Evolutionary conservation across 2,888 invertebrate species (phyloP), one percentile per base, ranked within the genome.

Genomic region (Andrena bicolor): DNA sequence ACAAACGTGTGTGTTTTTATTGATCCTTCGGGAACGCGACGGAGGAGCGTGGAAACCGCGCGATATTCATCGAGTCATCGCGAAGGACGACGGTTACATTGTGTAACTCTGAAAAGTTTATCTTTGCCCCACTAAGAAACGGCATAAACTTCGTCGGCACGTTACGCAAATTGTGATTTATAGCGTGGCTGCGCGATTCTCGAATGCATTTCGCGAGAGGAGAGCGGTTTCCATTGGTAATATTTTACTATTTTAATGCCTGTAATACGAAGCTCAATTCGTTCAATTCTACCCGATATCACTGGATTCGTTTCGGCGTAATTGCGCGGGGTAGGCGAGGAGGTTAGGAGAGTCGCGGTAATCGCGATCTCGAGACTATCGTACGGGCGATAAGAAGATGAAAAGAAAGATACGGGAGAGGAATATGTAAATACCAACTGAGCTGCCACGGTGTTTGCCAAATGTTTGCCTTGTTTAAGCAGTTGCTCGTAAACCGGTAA

Each of bases 401-500:
- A 56, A 66, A 63, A 64, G 64, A 35, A 49, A 69, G 73, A 80
- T 69, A 65, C n/a, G 4, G 26, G 20, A 49, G 26, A 72, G 32
- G 60, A 53, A 68, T 58, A 58, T 73, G 48, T 63, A 82, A 84
- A 80, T 58, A 61, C 13, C 53, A 66, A 26, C 20, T 79, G 49
- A 74, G 81, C 30, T 49, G 41, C 32, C 77, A 10, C 61, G 48
- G 69, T 28, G 41, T 30, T 26, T 32, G 60, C 10, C 53, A 48
- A 84, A 77, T 75, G 80, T 81, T 75, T 69, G 64, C 49, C 53
- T 91, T 91, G 88, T 92, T 92, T 91, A 89, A 90, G 89, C 91
- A 91, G 91, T 91, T 90, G 91, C 86, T 85, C 66, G 81, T 70
- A 88, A 89, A 41, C 85, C 85, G 87, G 86, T 90, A 89, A 89